Percentiles rank a stretch among this genome's conserved stretches.
Conservation (phyloP, 2,888 invertebrate genomes). For the Buathra laborator region DNA sequence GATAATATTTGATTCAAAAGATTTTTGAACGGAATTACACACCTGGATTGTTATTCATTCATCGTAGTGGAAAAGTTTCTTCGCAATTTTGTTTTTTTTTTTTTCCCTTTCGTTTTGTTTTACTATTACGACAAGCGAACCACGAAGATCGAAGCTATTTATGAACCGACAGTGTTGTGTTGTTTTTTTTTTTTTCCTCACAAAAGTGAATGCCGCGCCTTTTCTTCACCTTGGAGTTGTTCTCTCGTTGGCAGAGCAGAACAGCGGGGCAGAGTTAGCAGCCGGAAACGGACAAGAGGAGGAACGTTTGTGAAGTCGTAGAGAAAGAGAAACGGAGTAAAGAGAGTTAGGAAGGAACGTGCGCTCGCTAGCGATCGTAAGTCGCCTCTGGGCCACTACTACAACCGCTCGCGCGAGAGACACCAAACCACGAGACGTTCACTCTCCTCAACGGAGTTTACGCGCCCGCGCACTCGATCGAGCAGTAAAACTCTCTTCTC, state of each 20-base stretch:
- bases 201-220: conserved; percentile 24
- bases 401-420: neutral
- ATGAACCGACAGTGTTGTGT: conserved; percentile 7
- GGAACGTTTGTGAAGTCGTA: conserved; percentile 24
- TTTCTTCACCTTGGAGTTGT: conserved; percentile 42
- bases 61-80: neutral
- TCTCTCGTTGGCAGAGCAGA: conserved; percentile 4
- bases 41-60: conserved; percentile 1
- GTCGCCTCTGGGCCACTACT: conserved; percentile 45
- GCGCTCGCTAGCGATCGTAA: conserved; percentile 45
- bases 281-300: conserved; percentile 15
- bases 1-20: neutral
- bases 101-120: too few relatives aligned
- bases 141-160: neutral
- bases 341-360: conserved; percentile 21
- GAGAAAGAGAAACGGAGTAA: neutral
- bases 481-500: neutral
- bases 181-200: neutral
- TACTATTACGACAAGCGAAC: too few relatives aligned
- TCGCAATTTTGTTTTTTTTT: neutral
- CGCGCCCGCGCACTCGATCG: conserved; percentile 27
- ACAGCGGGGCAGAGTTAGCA: neutral
- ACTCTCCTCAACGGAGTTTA: conserved; percentile 1
- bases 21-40: neutral
- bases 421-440: conserved; percentile 33